Conservation (phyloP, 1,140 invertebrate genomes). For the Formica exsecta region DNA sequence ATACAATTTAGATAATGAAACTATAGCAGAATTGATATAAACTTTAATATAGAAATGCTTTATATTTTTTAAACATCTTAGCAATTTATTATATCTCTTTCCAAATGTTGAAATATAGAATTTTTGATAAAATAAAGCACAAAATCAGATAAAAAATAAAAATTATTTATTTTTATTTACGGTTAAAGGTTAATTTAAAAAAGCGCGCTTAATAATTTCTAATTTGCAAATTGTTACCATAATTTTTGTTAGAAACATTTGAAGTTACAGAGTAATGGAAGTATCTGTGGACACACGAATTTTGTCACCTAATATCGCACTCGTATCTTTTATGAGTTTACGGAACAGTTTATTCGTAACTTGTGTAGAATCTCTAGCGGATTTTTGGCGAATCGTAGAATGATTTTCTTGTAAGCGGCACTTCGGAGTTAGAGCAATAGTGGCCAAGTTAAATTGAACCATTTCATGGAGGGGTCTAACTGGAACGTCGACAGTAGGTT, state of each 20-base stretch:
- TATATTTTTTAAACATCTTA: constrained; percentile 2
- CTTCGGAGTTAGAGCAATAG: constrained; percentile 49
- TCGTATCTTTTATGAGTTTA: constrained; percentile 3
- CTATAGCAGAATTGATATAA: background rate
- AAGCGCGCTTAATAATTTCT: too few species aligned
- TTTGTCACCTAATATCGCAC: background rate
- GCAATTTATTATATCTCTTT: background rate
- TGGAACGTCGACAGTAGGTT: constrained; percentile 53
- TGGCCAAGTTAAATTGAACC: constrained; percentile 78
- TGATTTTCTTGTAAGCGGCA: constrained; percentile 23
- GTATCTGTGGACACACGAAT: too few species aligned
- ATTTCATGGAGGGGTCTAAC: constrained; percentile 55
- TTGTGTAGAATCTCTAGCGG: background rate
- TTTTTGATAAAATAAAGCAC: background rate
- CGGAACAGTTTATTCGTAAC: background rate
- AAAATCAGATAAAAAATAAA: background rate
- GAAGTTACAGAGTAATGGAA: background rate
- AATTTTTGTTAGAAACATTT: background rate
- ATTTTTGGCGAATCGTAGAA: constrained; percentile 32
- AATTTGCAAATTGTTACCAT: too few species aligned
- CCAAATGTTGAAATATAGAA: too few species aligned
- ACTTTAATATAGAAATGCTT: constrained; percentile 1
- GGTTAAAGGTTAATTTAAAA: background rate
- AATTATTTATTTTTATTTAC: background rate
- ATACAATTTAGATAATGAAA: constrained; percentile 40